Evolutionary conservation across 2,888 invertebrate genomes (phyloP), one percentile per base, ranked within the genome.

Genomic region (Ophion costatus): DNA sequence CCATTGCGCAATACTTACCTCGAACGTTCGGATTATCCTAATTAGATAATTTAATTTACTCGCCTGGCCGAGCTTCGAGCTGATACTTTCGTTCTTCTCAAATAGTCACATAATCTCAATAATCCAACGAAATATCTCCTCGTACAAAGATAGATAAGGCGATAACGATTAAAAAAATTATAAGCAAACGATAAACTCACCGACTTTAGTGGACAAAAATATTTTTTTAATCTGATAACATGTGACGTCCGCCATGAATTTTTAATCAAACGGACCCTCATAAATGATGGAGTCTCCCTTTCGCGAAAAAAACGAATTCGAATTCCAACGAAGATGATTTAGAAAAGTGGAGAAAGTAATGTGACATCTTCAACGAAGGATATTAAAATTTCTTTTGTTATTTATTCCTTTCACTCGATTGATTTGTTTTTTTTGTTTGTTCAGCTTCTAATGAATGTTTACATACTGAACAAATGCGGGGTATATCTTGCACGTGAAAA

Each of bases 331-430:
- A 42, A 10, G n/a, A 67, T 51, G 20, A 20, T 9, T 17, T 67
- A 42, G 7, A 24, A 29, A 29, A 56, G n/a, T 70, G n/a, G 14
- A 20, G 45, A 2, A n/a, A 64, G 22, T 45, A 22, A 17, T 69
- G 45, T 76, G 33, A 6, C 56, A 11, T 76, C 67, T 56, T 20
- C 38, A 57, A 57, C 1, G 51, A 24, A 61, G 56, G 33, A n/a
- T 51, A 14, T 61, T 45, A 9, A 38, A 42, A 17, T 70, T 61
- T 38, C n/a, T n/a, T 5, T 63, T 24, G 29, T 59, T n/a, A 42
- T 61, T 73, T 64, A 33, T 38, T 63, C 84, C 84, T 84, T 82
- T 82, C 82, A 71, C 82, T 64, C 75, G 78, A 57, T 66, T 56
- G 10, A 61, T 42, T 61, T 75, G 59, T 79, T 75, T 24, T 45